Conservation (phyloP, 2,888 invertebrate genomes). For the Ophion ellenae region DNA sequence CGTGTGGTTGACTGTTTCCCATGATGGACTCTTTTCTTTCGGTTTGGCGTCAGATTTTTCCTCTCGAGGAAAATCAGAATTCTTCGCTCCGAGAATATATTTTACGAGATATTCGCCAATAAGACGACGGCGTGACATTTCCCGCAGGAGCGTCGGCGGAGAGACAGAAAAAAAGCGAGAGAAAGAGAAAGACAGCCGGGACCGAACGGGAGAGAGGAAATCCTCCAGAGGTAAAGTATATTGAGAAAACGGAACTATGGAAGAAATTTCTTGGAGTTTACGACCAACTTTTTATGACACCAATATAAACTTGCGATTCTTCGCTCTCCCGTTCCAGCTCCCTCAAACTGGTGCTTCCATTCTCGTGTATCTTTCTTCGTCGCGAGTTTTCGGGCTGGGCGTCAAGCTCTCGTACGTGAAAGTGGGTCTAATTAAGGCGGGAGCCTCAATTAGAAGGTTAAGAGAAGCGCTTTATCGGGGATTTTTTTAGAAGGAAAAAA, state of each 20-base stretch:
- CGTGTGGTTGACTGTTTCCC: background rate
- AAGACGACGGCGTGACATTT: conserved; percentile 15
- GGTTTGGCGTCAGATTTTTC: conserved; percentile 38
- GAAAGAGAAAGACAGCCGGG: background rate
- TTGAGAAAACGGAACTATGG: conserved; percentile 41
- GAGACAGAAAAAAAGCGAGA: background rate
- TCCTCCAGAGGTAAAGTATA: conserved; percentile 42
- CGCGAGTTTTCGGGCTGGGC: conserved; percentile 3
- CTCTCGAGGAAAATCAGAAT: conserved; percentile 39
- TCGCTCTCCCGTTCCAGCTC: conserved; percentile 3
- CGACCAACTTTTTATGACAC: conserved; percentile 47
- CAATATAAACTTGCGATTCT: conserved; percentile 35
- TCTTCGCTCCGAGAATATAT: conserved; percentile 14
- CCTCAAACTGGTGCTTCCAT: conserved; percentile 8
- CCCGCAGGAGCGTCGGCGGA: conserved; percentile 3
- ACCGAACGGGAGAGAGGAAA: conserved; percentile 13
- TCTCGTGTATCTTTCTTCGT: conserved; percentile 24
- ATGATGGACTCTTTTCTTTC: conserved; percentile 24
- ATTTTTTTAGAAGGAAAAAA: too few relatives aligned
- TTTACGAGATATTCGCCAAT: conserved; percentile 49
- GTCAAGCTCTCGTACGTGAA: background rate
- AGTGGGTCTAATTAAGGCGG: conserved; percentile 19
- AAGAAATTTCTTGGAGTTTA: conserved; percentile 53
- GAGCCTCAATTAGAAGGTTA: too few relatives aligned
- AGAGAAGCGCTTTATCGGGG: too few relatives aligned